Evolutionary conservation across 2,113 vertebrate genomes (phyloP), one percentile per base, ranked within the genome.

Genomic region (Scophthalmus maximus): DNA sequence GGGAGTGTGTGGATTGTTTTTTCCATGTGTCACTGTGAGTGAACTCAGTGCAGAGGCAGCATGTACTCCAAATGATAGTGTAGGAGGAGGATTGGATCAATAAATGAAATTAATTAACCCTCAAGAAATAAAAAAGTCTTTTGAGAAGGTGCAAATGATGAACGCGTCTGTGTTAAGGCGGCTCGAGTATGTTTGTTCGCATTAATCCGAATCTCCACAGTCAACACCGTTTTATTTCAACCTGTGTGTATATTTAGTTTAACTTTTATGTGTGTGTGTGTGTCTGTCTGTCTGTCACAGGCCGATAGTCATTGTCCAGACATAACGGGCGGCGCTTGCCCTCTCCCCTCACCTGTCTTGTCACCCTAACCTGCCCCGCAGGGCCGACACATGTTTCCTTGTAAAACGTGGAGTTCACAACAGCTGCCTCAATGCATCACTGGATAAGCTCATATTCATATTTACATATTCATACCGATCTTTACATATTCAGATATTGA

Each of bases 361-460:
- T 87, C 84, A 75, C 79, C 84, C 81, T 83, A 86, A 91, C 84
- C 85, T 73, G 81, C 79, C 81, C 88, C 36, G 76, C 84, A 83
- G 88, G 87, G 88, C 82, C 61, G 81, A 89, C 87, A 89, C 88
- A 88, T 91, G 89, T 92, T 90, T 73, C 84, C 81, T 76, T 89
- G 89, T 90, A 78, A 86, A n/a, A 75, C 27, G 78, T 64, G 71
- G 70, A 53, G 79, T 79, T 87, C 71, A 67, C 81, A 86, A 79
- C 88, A 89, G 87, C 76, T 87, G 83, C 81, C 78, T 74, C 66
- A 40, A 20, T 62, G 88, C 84, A 69, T 68, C 74, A 57, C 64
- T 44, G 82, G 80, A 80, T 90, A 78, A 81, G 73, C 79, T 85
- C 76, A 83, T 87, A 82, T 81, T 88, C 78, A 78, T 82, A 88